Evolutionary conservation across 2,113 vertebrate genomes (phyloP), one percentile per base, ranked within the genome.

Genomic region (Labeo catla): DNA sequence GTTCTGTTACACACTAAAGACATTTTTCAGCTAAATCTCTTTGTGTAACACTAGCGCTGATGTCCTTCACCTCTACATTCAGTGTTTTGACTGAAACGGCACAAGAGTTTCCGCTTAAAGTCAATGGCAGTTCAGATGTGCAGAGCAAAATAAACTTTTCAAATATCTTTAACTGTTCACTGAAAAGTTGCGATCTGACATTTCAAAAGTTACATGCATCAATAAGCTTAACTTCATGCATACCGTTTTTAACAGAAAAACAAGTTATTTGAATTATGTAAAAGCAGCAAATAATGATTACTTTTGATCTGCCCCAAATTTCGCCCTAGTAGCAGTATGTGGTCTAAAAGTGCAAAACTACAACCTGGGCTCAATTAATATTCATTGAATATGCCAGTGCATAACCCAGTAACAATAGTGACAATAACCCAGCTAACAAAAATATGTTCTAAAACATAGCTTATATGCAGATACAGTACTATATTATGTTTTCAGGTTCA

Each of bases 31-130:
- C 54, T 21, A 16, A 80, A 63, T 13, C 10, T 80, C 57, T 80
- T 39, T 45, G n/a, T 36, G n/a, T 3, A 49, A 66, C 59, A 49
- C 6, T 15, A 4, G n/a, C 11, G 10, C 7, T 6, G 6, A 21
- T 65, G 59, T 66, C 79, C 79, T 81, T 81, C 59, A 81, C 79
- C 59, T 81, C n/a, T 43, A 49, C 12, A 47, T 81, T 47, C 78
- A 21, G 16, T 19, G 4, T 78, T 43, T 77, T 34, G 47, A 76
- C 45, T 77, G 21, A 49, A 49, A 74, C 4, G 2, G n/a, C 12
- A 49, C 1, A 49, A 50, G 47, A 34, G 12, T 9, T 52, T 76
- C 47, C 52, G 12, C 74, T 52, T n/a, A 76, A 34, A 50, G 12
- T 49, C 45, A 76, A 34, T 10, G n/a, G 9, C 1, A 19, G 23